phyloP scores from a whole-genome alignment of 2,797 vertebrate genomes.

The Avahi laniger region DNA sequence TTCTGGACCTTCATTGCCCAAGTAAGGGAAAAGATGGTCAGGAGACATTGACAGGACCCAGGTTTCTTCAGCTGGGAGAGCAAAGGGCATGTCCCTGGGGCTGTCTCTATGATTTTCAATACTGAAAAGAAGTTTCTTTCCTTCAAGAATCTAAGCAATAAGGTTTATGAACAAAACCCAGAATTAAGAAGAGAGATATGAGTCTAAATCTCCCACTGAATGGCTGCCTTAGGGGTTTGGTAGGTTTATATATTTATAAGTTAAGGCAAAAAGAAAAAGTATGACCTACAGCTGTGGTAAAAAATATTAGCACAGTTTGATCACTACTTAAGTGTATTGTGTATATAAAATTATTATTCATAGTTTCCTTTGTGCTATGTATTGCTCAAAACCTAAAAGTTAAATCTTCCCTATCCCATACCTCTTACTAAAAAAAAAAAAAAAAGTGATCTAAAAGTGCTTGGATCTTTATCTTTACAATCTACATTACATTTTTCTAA shows the following conservation, averaged over 20 bases:
- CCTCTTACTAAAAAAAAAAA: not conserved
- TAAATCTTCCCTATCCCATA: not conserved
- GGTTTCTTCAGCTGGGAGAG: not conserved
- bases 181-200: not conserved
- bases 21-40: not conserved
- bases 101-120: not conserved
- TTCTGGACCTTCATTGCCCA: not conserved
- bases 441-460: not conserved
- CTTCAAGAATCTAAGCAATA: not conserved
- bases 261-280: not conserved
- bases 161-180: not conserved
- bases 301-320: not conserved
- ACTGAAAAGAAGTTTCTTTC: not conserved
- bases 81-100: not conserved
- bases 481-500: not conserved
- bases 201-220: not conserved
- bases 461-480: not conserved
- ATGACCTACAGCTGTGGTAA: not conserved
- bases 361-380: not conserved
- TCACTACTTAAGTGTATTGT: not conserved
- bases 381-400: not conserved
- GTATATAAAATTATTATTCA: not conserved
- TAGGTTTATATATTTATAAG: not conserved
- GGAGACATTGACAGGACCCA: not conserved
- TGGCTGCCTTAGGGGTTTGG: not conserved